Evolutionary conservation across 2,888 invertebrate species (phyloP), one percentile per base, ranked within the genome.

Genomic region (Micropterix aruncella): DNA sequence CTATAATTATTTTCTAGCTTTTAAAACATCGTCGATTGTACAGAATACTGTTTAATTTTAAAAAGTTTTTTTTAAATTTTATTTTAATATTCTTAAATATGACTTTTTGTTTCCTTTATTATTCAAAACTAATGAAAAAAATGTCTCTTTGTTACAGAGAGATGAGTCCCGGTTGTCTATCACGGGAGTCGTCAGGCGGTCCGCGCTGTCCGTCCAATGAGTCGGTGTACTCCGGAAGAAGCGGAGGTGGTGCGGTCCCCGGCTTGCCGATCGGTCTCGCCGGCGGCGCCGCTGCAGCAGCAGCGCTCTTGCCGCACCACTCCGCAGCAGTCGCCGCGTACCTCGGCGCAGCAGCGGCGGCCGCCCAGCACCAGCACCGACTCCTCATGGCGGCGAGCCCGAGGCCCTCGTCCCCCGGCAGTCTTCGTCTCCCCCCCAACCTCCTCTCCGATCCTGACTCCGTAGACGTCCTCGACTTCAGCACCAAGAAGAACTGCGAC

Each of bases 261-360:
- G 80, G 80, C 36, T 71, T 84, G 47, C 71, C 78, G 37, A 58
- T 75, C 50, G 76, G 80, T 1, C 78, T 81, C 3, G 79, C 83
- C 2, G 66, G 84, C 53, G 81, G 81, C 37, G 77, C 80, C 18
- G 75, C 79, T 7, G 73, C 74, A 15, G 73, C 74, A 17, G 77
- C 77, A 18, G 74, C 78, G 12, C 70, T 83, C 16, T 60, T 85
- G 53, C 85, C 86, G 16, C 81, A 84, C 19, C 86, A 86, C 61
- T 83, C 85, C 3, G 86, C 86, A 2, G 85, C 85, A 2, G 84
- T 87, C 70, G 86, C 86, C 17, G 87, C 86, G 3, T 86, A 86
- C 60, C 73, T 86, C 45, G 80, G 80, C 47, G 82, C 82, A 2
- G 80, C 80, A 3, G 80, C 80, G 15, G 79, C 79, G 3, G 81